Evolutionary conservation across 1,140 invertebrate species (phyloP), one percentile per base, ranked within the genome.

Genomic region (Globodera rostochiensis): DNA sequence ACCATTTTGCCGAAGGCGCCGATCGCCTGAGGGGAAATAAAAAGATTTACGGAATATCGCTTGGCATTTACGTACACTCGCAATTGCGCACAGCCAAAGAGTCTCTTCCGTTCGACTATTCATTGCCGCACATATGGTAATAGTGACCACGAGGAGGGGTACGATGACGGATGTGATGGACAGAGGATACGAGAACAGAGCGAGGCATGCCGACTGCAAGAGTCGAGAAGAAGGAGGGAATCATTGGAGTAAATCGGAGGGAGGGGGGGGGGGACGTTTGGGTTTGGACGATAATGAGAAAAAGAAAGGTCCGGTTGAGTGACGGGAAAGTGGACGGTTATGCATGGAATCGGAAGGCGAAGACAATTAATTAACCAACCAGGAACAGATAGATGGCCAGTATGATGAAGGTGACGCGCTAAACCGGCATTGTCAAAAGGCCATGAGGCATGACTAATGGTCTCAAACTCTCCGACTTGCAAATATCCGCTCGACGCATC

Each of bases 11-110:
- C 80, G 9, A 81, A 78, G 21, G 80, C 80, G 11, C 74, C 80
- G 25, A 81, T 25, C n/a, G 74, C 73, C 80, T 79, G 19, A 36
- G 75, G 36, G 36, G 75, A 77, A 47, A 47, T 13, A 6, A 19
- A 49, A 78, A 70, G 46, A 70, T 36, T 70, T 49, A n/a, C 47
- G 19, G 46, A 36, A 78, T 15, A 71, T 19, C 7, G 36, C 21
- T 45, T 45, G 25, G 21, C n/a, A 36, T 36, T 13, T 45, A 45
- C 36, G 36, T 47, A 75, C 74, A 11, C 73, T 67, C 74, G 80
- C 80, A 53, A 81, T 81, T 47, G 80, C 73, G 53, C 73, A 77
- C 25, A 81, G 77, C 80, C 80, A 81, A 36, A 81, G 73, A 36
- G 71, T 81, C 47, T 81, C 73, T 57, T 81, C 74, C 11, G 49